Evolutionary conservation across 2,888 invertebrate species (phyloP), one percentile per base, ranked within the genome.

Genomic region (Torymus tubicola): DNA sequence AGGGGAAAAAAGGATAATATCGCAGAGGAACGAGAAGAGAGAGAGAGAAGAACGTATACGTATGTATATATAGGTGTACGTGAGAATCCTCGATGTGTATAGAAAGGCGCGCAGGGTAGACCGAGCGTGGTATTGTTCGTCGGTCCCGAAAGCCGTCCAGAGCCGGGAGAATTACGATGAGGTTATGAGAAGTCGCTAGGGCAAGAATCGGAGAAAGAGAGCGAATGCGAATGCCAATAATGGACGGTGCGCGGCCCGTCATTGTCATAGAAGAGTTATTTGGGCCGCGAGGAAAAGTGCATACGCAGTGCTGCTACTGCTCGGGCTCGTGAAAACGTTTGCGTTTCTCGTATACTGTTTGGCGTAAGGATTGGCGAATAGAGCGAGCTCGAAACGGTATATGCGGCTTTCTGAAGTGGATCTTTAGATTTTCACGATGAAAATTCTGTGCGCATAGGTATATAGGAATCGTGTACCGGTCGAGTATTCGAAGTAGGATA

Each of bases 81-180:
- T 13, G 24, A 1, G 8, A 42, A 42, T 42, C 42, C 42, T 42
- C 42, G 42, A 8, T 8, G 42, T 8, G 14, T 55, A 24, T 42
- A 55, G 52, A 21, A 52, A 71, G 71, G 16, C 57, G 16, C 57
- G n/a, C 61, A 13, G 53, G 21, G 13, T 53, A 79, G 63, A 50
- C 73, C 24, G 58, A 74, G 73, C 74, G 53, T 65, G 69, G 70
- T 80, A 77, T 81, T 81, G 81, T 81, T 73, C 58, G 58, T 50
- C 69, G 53, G 14, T 71, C 60, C 50, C 21, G 21, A 76, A 68
- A 53, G 63, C 55, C 61, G 53, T 18, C 16, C 50, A 60, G 60
- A 69, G 63, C 12, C 13, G n/a, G 58, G n/a, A 52, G 64, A 77
- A 78, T 78, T 77, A 73, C 50, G 64, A 61, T 73, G 73, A 78